Evolutionary conservation across 2,113 vertebrate genomes (phyloP).

Genomic region (Harpagus bidentatus): DNA sequence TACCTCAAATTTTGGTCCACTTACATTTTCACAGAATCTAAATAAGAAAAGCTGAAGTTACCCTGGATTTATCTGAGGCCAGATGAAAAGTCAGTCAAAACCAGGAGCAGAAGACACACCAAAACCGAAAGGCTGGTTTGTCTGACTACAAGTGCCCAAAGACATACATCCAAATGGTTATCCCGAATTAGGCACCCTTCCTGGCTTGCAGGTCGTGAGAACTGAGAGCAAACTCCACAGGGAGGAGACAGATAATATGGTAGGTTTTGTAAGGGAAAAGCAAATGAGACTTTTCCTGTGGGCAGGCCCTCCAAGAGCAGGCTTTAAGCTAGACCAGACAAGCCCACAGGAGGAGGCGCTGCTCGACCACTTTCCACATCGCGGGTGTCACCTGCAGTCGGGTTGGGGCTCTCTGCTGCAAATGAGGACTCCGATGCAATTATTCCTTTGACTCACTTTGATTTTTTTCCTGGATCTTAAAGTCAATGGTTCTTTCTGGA

Average conservation of each 20-base stretch:
- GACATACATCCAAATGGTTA: neutral
- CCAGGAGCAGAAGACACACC: neutral
- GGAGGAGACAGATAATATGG: neutral
- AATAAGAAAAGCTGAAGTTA: neutral
- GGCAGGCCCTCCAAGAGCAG: neutral
- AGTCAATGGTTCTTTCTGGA: neutral
- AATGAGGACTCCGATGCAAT: neutral
- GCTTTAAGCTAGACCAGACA: neutral
- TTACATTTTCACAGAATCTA: neutral
- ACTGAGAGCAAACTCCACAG: neutral
- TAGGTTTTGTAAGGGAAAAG: neutral
- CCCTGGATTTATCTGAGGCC: neutral
- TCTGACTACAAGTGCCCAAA: neutral
- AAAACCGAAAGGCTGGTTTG: neutral
- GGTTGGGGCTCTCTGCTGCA: fast-evolving
- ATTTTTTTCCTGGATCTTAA: neutral
- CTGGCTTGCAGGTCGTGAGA: neutral
- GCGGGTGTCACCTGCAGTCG: fast-evolving
- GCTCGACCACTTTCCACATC: neutral
- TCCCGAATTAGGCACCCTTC: neutral
- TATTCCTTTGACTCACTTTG: neutral
- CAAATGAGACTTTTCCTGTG: neutral
- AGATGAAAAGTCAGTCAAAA: neutral
- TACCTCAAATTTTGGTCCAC: neutral
- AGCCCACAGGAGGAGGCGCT: conserved; percentile 51